Base-by-base conservation (phyloP, 2,888 invertebrate genomes). In the Spodoptera littoralis region DNA sequence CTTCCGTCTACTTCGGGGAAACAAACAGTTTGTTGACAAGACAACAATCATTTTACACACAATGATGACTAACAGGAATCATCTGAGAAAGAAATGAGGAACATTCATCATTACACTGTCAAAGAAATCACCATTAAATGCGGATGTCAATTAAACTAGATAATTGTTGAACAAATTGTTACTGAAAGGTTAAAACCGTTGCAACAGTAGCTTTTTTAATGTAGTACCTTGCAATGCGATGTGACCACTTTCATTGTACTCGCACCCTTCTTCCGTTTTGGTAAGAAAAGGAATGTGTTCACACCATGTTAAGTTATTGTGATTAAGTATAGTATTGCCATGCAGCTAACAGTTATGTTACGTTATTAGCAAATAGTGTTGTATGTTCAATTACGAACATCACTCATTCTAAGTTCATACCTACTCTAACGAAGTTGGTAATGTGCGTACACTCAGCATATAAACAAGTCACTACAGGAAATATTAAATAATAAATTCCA, bases 1-100 rank as follows among this genome's bases (percentile, higher is more conserved):
- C 82, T 84, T 84, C 82, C 84, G 76, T 64, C 65, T 65, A 56
- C 50, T 75, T 76, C 73, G 45, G n/a, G 65, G 71, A 78, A 76
- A 46, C 24, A 62, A 66, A 74, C 63, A 64, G 63, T 65, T 64
- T 60, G 68, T 51, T 60, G 65, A 64, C 63, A 60, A 70, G 65
- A 65, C 65, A 61, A 70, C 70, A 71, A 75, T 68, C 52, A 68
- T 65, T 66, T 57, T 62, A 61, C 76, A 75, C 72, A 81, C 73
- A 79, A 73, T 70, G 58, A 64, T 58, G 51, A 51, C 13, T 74
- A 73, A 73, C 63, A 59, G 65, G 75, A 78, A 77, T 77, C 64
- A 49, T 51, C 66, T 63, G 60, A 69, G 71, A 66, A 81, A 81
- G 71, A 83, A 85, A 81, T 62, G 77, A 74, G 79, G 76, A 80